Evolutionary conservation across 2,113 vertebrate species (phyloP).

Genomic region (Pituophis catenifer): DNA sequence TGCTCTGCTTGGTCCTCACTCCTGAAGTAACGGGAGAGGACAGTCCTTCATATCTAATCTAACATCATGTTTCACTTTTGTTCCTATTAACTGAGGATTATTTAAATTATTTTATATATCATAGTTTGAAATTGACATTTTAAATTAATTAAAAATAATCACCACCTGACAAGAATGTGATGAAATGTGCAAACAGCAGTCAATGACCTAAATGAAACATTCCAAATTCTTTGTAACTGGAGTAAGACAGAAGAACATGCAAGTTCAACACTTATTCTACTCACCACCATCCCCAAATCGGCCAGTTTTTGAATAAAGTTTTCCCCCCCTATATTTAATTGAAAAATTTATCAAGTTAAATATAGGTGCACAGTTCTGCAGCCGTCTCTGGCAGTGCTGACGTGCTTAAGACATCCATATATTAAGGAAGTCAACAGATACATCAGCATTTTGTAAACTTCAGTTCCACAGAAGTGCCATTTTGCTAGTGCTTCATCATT

Average conservation of each 20-base stretch:
- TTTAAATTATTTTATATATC: not conserved
- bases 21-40: not conserved
- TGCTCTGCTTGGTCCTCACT: not conserved
- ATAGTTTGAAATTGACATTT: not conserved
- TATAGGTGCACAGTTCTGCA: not conserved
- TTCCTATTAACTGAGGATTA: not conserved
- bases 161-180: not conserved
- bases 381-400: constrained; percentile 1
- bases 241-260: not conserved
- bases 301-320: not conserved
- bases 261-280: not conserved
- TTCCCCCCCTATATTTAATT: not conserved
- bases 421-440: not conserved
- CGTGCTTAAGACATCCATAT: constrained; percentile 18
- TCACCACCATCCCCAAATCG: not conserved
- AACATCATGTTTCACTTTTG: not conserved
- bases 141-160: not conserved
- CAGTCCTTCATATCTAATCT: not conserved
- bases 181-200: not conserved
- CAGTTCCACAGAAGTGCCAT: not conserved
- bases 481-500: not conserved
- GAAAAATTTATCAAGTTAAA: not conserved
- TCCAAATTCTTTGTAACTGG: not conserved
- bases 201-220: not conserved
- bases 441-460: not conserved